Evolutionary conservation across 2,888 invertebrate species (phyloP).

Genomic region (Drosophila formosana): DNA sequence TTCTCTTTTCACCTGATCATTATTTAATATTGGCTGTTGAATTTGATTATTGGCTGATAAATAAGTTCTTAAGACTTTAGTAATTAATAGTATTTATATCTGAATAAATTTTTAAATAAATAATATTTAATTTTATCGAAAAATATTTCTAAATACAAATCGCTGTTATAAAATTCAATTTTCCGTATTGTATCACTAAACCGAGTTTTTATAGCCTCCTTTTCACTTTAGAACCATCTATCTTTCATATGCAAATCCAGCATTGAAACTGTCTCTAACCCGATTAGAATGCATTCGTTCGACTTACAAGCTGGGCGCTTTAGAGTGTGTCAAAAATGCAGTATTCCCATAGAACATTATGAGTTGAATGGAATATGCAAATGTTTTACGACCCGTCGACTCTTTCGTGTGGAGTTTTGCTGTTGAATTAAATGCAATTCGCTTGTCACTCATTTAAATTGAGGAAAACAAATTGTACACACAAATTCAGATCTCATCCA

Average conservation of each 20-base stretch:
- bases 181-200: background rate
- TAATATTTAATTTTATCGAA: too few relatives aligned
- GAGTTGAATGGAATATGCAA: slow-evolving; percentile 27
- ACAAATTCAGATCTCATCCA: slow-evolving; percentile 63
- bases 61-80: too few relatives aligned
- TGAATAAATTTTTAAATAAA: too few relatives aligned
- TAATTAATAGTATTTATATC: too few relatives aligned
- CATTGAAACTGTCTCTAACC: background rate
- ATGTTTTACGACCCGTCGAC: slow-evolving; percentile 14
- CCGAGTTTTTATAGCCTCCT: too few relatives aligned
- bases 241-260: background rate
- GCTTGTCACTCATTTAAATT: slow-evolving; percentile 73
- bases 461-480: slow-evolving; percentile 56
- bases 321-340: background rate
- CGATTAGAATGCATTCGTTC: background rate
- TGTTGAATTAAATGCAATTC: slow-evolving; percentile 55
- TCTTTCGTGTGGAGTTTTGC: slow-evolving; percentile 1
- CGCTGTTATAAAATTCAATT: background rate
- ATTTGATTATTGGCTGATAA: background rate
- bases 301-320: background rate
- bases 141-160: background rate
- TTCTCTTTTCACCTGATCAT: too few relatives aligned
- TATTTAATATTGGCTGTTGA: background rate
- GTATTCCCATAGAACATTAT: slow-evolving; percentile 31
- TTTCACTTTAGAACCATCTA: too few relatives aligned